These are phyloP conservation scores for Stegophylla sp. DNA, from an alignment of 2,888 invertebrate genomes.

Conservation along the genomic window DNA sequence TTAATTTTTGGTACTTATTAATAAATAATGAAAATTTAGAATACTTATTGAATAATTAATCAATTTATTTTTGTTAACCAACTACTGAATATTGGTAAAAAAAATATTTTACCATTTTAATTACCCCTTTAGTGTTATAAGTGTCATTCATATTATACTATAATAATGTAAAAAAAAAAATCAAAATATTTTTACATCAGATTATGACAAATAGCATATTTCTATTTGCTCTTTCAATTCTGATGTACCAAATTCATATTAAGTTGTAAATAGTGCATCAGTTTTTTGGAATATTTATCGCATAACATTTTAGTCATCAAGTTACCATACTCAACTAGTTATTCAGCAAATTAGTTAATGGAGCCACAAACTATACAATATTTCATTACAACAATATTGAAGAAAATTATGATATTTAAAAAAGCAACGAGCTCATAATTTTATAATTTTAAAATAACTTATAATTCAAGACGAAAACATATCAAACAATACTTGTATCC, in stretches of 20 bases:
- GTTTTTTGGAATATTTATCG: background rate
- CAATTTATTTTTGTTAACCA: slow-evolving; percentile 42
- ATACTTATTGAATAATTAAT: slow-evolving; percentile 36
- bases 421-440: slow-evolving; percentile 46
- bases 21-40: slow-evolving; percentile 13
- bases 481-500: slow-evolving; percentile 51
- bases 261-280: background rate
- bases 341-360: slow-evolving; percentile 33
- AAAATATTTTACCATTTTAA: slow-evolving; percentile 25
- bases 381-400: slow-evolving; percentile 23
- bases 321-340: background rate
- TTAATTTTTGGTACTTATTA: too few species aligned
- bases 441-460: slow-evolving; percentile 52
- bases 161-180: slow-evolving; percentile 43
- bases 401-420: slow-evolving; percentile 25
- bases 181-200: slow-evolving; percentile 40
- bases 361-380: slow-evolving; percentile 33
- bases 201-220: background rate
- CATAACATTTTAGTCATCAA: background rate
- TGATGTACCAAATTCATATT: slow-evolving; percentile 15
- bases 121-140: background rate
- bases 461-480: slow-evolving; percentile 55
- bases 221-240: slow-evolving; percentile 30
- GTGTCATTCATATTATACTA: slow-evolving; percentile 14
- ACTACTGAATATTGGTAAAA: slow-evolving; percentile 40